A percentile compares a stretch with the other conserved stretches of the same genome.
Evolutionary conservation across 2,113 vertebrate genomes (phyloP).

Genomic region (Butorides virescens): DNA sequence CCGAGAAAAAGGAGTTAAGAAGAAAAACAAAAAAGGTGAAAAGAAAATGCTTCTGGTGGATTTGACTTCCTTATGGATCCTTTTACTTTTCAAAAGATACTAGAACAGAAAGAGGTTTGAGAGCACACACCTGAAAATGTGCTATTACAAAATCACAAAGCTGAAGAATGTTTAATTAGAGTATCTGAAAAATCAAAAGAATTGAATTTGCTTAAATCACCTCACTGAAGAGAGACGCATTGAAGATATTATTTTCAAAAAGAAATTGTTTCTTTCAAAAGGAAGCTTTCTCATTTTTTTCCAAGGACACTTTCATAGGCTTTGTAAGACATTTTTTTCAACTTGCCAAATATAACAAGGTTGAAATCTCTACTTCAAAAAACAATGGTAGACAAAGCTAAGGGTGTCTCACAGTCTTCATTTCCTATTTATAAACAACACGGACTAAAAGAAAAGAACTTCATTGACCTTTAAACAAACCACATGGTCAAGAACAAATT

Average conservation of each 20-base stretch:
- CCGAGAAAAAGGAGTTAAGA: conserved; percentile 75
- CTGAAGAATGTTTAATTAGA: not conserved
- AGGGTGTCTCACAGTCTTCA: not conserved
- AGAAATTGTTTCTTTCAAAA: not conserved
- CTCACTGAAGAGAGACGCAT: not conserved
- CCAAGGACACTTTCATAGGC: conserved; percentile 20
- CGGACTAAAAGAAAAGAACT: not conserved
- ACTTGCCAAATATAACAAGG: not conserved
- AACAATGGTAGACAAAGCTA: not conserved
- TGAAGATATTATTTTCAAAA: not conserved
- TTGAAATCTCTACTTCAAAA: not conserved
- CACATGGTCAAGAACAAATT: not conserved
- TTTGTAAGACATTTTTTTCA: conserved; percentile 7
- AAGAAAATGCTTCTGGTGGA: conserved; percentile 98
- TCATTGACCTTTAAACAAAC: not conserved
- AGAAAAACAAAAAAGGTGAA: conserved; percentile 90
- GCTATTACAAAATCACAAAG: not conserved
- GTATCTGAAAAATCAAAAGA: not conserved
- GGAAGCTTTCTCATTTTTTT: not conserved
- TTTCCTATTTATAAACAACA: not conserved
- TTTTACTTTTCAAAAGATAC: not conserved
- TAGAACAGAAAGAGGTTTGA: not conserved
- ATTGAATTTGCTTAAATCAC: not conserved
- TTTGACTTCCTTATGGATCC: conserved; percentile 60
- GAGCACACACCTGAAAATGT: not conserved